Conservation (phyloP, 2,797 vertebrate genomes). For the Monodelphis domestica region DNA sequence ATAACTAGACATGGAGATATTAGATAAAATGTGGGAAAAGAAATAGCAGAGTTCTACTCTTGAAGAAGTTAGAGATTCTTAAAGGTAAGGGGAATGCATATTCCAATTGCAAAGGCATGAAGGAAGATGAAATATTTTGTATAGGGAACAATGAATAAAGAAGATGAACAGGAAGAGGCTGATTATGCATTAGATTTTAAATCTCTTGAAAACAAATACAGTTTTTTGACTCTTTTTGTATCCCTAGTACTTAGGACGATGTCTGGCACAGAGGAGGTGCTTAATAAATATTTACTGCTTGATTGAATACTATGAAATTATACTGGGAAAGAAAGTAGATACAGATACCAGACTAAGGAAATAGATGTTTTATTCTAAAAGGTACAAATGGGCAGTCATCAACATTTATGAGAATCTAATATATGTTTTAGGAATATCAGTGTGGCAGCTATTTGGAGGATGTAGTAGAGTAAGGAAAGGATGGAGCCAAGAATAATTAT, state of each 20-base stretch:
- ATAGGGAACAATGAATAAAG: no score
- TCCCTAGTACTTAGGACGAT: neutral
- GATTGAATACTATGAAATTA: neutral
- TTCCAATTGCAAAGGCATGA: no score
- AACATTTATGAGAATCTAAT: neutral
- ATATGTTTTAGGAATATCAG: neutral
- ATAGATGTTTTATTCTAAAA: neutral
- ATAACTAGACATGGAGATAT: no score
- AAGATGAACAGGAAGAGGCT: no score
- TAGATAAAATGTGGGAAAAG: no score
- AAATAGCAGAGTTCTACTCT: no score
- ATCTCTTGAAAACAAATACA: no score
- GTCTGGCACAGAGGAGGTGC: neutral
- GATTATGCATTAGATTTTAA: no score
- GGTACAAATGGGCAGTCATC: neutral
- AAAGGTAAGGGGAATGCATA: no score
- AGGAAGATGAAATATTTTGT: no score
- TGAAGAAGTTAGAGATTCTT: no score
- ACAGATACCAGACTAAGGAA: neutral
- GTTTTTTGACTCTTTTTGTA: neutral
- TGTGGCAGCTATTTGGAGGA: neutral
- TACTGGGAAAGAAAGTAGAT: neutral
- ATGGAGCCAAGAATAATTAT: neutral
- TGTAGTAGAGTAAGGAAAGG: neutral
- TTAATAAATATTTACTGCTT: neutral